A percentile compares a stretch with the other conserved stretches of the same genome.
Conservation (phyloP, 2,888 invertebrate species). For the Beris morrisii region DNA sequence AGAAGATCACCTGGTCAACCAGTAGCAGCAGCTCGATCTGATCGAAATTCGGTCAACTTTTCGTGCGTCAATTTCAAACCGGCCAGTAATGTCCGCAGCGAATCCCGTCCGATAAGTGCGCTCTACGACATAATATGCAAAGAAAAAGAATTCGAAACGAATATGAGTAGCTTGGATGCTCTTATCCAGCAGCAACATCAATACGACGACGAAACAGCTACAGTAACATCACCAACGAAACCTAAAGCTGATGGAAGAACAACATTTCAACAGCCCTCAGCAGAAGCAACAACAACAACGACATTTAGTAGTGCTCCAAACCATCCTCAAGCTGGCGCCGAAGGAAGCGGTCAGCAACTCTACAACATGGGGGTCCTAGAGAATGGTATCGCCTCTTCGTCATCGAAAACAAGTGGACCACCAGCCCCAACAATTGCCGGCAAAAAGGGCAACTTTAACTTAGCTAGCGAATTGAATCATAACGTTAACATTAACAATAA, state of each 20-base stretch:
- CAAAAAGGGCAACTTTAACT: slow-evolving; percentile 31
- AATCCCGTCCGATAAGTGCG: slow-evolving; percentile 55
- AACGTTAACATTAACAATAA: slow-evolving; percentile 47
- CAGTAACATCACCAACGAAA: background rate
- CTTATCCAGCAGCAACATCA: slow-evolving; percentile 33
- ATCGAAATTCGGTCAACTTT: slow-evolving; percentile 38
- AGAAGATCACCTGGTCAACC: background rate
- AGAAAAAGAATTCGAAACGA: slow-evolving; percentile 51
- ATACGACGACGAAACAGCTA: slow-evolving; percentile 15
- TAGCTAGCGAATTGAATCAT: slow-evolving; percentile 38
- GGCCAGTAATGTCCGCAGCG: slow-evolving; percentile 51
- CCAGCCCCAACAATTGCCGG: too few relatives aligned
- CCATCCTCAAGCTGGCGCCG: slow-evolving; percentile 9
- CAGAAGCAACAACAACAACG: background rate
- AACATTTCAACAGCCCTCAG: slow-evolving; percentile 14
- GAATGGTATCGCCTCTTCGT: slow-evolving; percentile 8
- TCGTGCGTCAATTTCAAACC: slow-evolving; percentile 38
- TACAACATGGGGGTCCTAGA: slow-evolving; percentile 32
- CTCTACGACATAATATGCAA: slow-evolving; percentile 58
- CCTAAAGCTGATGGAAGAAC: slow-evolving; percentile 16
- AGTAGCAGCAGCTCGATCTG: slow-evolving; percentile 12
- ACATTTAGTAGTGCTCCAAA: slow-evolving; percentile 8
- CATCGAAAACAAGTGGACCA: background rate
- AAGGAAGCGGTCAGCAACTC: slow-evolving; percentile 11
- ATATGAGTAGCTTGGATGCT: slow-evolving; percentile 40